phyloP scores from a whole-genome alignment of 2,113 vertebrate species.

The Aythya baeri region DNA sequence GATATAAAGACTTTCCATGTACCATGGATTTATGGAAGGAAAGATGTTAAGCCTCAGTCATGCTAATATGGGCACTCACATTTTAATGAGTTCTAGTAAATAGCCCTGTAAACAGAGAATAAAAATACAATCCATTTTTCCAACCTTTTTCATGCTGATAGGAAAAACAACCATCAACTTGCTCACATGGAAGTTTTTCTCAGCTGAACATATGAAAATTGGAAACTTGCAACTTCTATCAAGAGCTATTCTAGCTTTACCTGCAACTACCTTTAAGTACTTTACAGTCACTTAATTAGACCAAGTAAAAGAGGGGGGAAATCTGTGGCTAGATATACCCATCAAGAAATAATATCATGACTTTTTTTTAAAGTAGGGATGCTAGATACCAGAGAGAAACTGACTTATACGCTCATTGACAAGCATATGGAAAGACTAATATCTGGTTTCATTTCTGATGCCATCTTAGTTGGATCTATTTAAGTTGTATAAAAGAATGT shows the following conservation, averaged over 20 bases:
- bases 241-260: neutral
- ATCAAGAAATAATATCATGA: neutral
- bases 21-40: neutral
- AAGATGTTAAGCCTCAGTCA: neutral
- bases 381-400: neutral
- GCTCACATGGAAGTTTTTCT: neutral
- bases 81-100: neutral
- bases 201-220: neutral
- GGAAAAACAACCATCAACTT: neutral
- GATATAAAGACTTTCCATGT: neutral
- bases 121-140: neutral
- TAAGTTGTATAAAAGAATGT: neutral
- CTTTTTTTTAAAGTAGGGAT: neutral
- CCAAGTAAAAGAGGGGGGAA: neutral
- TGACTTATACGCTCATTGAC: neutral
- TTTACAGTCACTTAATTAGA: neutral
- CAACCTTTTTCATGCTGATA: neutral
- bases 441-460: neutral
- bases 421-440: neutral
- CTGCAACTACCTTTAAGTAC: neutral
- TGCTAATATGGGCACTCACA: fast-evolving
- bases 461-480: neutral
- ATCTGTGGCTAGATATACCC: neutral
- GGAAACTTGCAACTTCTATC: neutral
- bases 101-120: neutral